phyloP scores from a whole-genome alignment of 2,113 vertebrate species.

The Serilophus lunatus region DNA sequence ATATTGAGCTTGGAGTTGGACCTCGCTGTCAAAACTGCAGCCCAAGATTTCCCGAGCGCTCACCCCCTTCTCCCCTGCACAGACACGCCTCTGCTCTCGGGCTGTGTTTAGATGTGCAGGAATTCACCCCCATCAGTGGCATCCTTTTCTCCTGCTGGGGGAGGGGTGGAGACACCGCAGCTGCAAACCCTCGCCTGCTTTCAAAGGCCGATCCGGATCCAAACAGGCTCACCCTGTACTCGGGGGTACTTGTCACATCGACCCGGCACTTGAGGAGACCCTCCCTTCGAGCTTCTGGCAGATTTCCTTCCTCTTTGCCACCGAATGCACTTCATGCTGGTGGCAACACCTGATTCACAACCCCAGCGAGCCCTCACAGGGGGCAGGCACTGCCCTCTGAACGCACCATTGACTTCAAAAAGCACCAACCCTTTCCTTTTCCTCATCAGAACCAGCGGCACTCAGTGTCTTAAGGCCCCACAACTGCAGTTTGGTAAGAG shows the following conservation, averaged over 20 bases:
- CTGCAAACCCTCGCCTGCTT: not conserved
- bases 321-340: not conserved
- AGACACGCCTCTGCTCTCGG: conserved; percentile 4
- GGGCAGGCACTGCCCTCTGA: not conserved
- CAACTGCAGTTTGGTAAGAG: too few relatives aligned
- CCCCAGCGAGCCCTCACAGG: not conserved
- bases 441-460: not conserved
- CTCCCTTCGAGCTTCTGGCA: not conserved
- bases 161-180: not conserved
- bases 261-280: not conserved
- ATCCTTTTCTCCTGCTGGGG: not conserved
- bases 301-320: not conserved
- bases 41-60: not conserved
- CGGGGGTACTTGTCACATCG: not conserved
- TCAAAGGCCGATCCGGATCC: not conserved
- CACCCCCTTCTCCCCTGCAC: not conserved
- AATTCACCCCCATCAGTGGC: not conserved
- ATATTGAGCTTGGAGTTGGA: not conserved
- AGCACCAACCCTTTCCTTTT: not conserved
- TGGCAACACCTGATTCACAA: not conserved
- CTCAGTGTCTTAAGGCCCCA: too few relatives aligned
- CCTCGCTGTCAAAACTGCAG: not conserved
- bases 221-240: conserved; percentile 30
- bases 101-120: not conserved
- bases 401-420: not conserved